Percentiles rank a stretch among this genome's conserved stretches.
phyloP scores from a whole-genome alignment of 1,140 invertebrate genomes.

The Propsilocerus akamusi region DNA sequence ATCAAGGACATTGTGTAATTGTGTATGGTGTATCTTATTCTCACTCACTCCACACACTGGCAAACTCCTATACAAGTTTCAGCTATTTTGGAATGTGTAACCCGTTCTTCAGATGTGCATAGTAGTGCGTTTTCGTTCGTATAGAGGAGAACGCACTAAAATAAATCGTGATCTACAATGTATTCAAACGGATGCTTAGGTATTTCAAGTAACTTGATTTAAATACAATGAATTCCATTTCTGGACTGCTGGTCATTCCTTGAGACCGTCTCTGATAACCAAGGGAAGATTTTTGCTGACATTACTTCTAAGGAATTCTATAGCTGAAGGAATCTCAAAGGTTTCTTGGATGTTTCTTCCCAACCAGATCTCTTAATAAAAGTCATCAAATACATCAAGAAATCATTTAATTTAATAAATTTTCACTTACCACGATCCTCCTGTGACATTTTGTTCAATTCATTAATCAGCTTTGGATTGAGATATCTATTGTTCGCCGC shows the following conservation, averaged over 20 bases:
- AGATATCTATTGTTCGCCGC: no score
- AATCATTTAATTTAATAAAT: neutral
- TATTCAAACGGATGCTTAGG: neutral
- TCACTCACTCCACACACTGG: no score
- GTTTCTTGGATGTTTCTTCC: constrained; percentile 14
- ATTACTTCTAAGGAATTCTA: constrained; percentile 43
- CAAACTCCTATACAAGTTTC: no score
- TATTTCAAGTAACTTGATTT: constrained; percentile 16
- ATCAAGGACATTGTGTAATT: no score
- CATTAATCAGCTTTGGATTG: neutral
- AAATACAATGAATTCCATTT: constrained; percentile 47
- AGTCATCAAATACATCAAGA: neutral
- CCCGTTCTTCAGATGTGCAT: no score
- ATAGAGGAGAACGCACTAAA: no score
- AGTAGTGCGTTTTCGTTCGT: no score
- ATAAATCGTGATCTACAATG: no score
- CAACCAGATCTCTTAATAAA: constrained; percentile 14
- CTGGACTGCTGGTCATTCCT: constrained; percentile 33
- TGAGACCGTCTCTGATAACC: constrained; percentile 34
- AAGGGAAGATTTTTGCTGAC: constrained; percentile 47
- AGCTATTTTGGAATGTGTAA: no score
- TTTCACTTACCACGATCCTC: neutral
- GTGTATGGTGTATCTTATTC: no score
- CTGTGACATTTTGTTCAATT: neutral
- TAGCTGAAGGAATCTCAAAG: constrained; percentile 15